Evolutionary conservation across 2,113 vertebrate genomes (phyloP), one percentile per base, ranked within the genome.

Genomic region (Empidonax traillii): DNA sequence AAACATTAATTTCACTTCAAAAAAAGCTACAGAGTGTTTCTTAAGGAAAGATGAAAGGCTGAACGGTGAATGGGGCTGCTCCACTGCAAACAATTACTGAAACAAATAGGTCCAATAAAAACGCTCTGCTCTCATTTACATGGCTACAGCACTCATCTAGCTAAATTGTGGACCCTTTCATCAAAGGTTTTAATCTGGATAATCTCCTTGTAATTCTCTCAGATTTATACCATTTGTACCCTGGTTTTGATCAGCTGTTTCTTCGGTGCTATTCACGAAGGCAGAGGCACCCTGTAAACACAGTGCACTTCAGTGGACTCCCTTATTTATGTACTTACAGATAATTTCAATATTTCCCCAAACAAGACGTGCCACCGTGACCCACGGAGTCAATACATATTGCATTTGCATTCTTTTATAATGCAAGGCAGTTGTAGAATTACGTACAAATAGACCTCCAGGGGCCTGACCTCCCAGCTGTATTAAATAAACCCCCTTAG

Each of bases 321-420:
- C 33, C 9, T 92, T 74, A 84, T 88, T 91, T 75, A 59, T 71
- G 24, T 56, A 21, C 58, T 80, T 84, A 28, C 3, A 87, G 47
- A 72, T 37, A 95, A 83, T 55, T 88, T 81, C 80, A 96, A 30
- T 88, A 77, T 95, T 94, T 88, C 44, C 76, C 90, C 12, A 22
- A 92, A 90, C 33, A 84, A 90, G 73, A 61, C 0, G 7, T 86
- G 65, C 73, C 83, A 78, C 65, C 24, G 14, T 92, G 92, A 88
- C 78, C 93, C 76, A 53, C 4, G 53, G 35, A 95, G 87, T 56
- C 86, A 92, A 67, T 74, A 46, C 87, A 92, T 59, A 59, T 84
- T 92, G 78, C 80, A 94, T 95, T 97, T 95, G 63, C 95, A 94
- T 97, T 97, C 95, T 96, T 96, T 96, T 94, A 79, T 97, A 96